Evolutionary conservation across 2,888 invertebrate genomes (phyloP), one percentile per base, ranked within the genome.

Genomic region (Amphipoea oculea): DNA sequence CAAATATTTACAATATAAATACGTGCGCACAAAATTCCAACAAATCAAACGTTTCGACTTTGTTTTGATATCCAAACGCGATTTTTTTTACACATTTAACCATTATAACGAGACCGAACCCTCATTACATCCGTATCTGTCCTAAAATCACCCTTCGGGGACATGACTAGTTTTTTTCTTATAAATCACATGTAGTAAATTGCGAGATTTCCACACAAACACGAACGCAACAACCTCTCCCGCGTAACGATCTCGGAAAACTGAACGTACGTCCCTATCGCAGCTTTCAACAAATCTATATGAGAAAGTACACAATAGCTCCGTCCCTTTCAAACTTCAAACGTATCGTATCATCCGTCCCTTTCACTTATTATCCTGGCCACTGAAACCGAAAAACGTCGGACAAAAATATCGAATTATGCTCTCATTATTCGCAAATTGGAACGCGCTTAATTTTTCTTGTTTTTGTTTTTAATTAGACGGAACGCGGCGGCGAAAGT

Each of bases 201-300:
- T 89, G 86, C 89, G 89, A 84, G 68, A 83, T 79, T 82, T 72
- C 81, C 74, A 76, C 73, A 73, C 65, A 45, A 79, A 71, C 67
- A 70, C 67, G 69, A 78, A 54, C 82, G 88, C 86, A 51, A 85
- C 86, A 63, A 74, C 81, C 77, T 60, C 82, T 60, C 78, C n/a
- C 84, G 67, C 67, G 60, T 75, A 87, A 83, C 86, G 86, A 76
- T 84, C 78, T 86, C 89, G 90, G 91, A 87, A 88, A 90, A 89
- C 87, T 89, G 85, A 83, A n/a, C 36, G 81, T 85, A 83, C 86
- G 80, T 79, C 86, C 85, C 88, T 89, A 85, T 88, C 91, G 90
- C 91, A 93, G 95, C 94, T 95, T 95, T 95, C 94, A 94, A 94
- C 94, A 95, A 95, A 96, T 96, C 96, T 96, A 96, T 96, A 96